A percentile compares a stretch with the other conserved stretches of the same genome.
phyloP scores from a whole-genome alignment of 2,888 invertebrate species.

The Arge pagana region DNA sequence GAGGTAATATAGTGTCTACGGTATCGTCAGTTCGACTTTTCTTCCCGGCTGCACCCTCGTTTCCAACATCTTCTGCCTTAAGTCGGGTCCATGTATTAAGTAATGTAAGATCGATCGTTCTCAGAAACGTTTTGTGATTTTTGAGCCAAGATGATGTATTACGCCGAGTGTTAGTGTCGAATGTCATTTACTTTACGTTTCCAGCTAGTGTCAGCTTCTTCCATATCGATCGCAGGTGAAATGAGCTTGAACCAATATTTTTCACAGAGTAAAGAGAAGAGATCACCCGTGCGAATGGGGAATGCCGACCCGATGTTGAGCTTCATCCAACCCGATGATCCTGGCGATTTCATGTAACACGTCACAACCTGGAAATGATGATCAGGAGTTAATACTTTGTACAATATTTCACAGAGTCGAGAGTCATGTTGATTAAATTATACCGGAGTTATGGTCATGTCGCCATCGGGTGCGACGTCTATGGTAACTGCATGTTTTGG shows the following conservation, averaged over 20 bases:
- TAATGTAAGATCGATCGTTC: too few relatives aligned
- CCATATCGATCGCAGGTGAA: constrained; percentile 25
- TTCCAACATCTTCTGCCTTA: constrained; percentile 23
- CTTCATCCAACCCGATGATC: constrained; percentile 35
- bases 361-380: constrained; percentile 34
- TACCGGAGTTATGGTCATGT: constrained; percentile 47
- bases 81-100: too few relatives aligned
- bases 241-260: constrained; percentile 44
- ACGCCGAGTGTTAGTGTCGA: too few relatives aligned
- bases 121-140: too few relatives aligned
- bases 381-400: background rate
- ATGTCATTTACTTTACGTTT: constrained; percentile 39
- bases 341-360: constrained; percentile 37
- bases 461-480: constrained; percentile 34
- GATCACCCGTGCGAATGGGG: constrained; percentile 38
- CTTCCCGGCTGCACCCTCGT: constrained; percentile 30
- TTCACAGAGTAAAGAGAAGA: constrained; percentile 39
- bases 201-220: constrained; percentile 21
- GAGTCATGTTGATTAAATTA: constrained; percentile 21
- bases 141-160: too few relatives aligned
- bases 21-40: constrained; percentile 25
- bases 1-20: constrained; percentile 26
- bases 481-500: constrained; percentile 40
- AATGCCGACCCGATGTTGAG: constrained; percentile 34
- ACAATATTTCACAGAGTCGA: background rate